Conservation (phyloP, 2,797 vertebrate species). For the Acridotheres tristis region DNA sequence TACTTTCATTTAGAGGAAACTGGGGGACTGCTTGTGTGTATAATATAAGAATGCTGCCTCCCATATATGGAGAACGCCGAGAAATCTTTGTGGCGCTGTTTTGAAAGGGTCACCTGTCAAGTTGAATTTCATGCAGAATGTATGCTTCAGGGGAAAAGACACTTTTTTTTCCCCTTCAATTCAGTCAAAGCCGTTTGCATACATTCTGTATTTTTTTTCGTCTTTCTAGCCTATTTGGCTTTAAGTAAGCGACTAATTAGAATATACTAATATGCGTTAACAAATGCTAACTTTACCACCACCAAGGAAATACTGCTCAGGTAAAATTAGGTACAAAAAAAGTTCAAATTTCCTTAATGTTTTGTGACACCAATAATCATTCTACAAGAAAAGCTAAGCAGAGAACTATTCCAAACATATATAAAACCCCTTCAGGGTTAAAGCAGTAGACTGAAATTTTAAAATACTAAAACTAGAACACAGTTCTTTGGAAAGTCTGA, state of each 20-base stretch:
- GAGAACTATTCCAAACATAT: background rate
- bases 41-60: background rate
- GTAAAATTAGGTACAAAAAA: slow-evolving; percentile 1
- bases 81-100: slow-evolving; percentile 36
- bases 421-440: slow-evolving; percentile 16
- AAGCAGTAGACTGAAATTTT: slow-evolving; percentile 3
- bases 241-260: slow-evolving; percentile 1
- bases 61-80: background rate
- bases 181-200: slow-evolving; percentile 41
- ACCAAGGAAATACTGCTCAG: background rate
- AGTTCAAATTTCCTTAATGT: background rate
- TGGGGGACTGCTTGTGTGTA: background rate
- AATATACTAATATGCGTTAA: background rate
- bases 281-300: background rate
- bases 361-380: background rate
- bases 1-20: background rate
- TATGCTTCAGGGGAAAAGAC: slow-evolving; percentile 37
- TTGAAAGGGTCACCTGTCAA: slow-evolving; percentile 68
- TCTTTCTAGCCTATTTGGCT: background rate
- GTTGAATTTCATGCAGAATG: slow-evolving; percentile 65
- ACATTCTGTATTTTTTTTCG: background rate
- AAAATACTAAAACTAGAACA: slow-evolving; percentile 40
- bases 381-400: background rate
- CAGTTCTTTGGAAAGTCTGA: slow-evolving; percentile 5
- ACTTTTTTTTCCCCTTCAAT: background rate